A percentile compares a stretch with the other conserved stretches of the same genome.
phyloP scores from a whole-genome alignment of 2,888 invertebrate genomes.

The Troides oblongomaculatus region DNA sequence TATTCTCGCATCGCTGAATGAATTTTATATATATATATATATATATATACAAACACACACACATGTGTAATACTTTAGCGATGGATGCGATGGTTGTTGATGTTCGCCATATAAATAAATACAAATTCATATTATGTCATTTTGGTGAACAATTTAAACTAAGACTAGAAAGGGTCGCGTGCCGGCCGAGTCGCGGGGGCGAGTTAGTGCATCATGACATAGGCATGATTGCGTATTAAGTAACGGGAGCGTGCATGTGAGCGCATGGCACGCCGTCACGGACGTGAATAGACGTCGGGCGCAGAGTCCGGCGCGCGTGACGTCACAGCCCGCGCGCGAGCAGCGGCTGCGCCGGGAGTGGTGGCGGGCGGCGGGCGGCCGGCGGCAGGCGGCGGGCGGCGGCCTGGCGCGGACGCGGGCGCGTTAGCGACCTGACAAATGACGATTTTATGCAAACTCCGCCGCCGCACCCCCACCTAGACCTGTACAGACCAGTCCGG shows the following conservation, averaged over 20 bases:
- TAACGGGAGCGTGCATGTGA: not conserved
- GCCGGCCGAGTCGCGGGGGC: too few relatives aligned
- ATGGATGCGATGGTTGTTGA: too few relatives aligned
- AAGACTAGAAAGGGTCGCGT: too few relatives aligned
- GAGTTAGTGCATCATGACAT: too few relatives aligned
- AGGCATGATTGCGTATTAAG: not conserved
- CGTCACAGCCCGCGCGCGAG: slow-evolving; percentile 34
- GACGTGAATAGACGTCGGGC: slow-evolving; percentile 4
- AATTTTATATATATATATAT: too few relatives aligned
- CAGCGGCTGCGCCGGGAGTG: slow-evolving; percentile 32
- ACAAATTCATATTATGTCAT: too few relatives aligned
- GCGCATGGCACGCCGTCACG: not conserved
- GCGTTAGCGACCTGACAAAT: slow-evolving; percentile 75
- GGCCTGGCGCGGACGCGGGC: slow-evolving; percentile 59
- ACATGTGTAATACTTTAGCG: too few relatives aligned
- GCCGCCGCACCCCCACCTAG: slow-evolving; percentile 36
- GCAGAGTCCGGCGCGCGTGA: slow-evolving; percentile 26
- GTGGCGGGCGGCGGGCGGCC: not conserved
- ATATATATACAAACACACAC: too few relatives aligned
- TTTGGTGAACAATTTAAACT: too few relatives aligned
- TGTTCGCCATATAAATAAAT: too few relatives aligned
- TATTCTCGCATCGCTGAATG: too few relatives aligned
- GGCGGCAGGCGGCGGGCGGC: slow-evolving; percentile 31
- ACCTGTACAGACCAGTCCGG: not conserved
- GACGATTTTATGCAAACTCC: slow-evolving; percentile 75